Evolutionary conservation across 2,797 vertebrate species (phyloP), one percentile per base, ranked within the genome.

Genomic region (Pogoniulus pusillus): DNA sequence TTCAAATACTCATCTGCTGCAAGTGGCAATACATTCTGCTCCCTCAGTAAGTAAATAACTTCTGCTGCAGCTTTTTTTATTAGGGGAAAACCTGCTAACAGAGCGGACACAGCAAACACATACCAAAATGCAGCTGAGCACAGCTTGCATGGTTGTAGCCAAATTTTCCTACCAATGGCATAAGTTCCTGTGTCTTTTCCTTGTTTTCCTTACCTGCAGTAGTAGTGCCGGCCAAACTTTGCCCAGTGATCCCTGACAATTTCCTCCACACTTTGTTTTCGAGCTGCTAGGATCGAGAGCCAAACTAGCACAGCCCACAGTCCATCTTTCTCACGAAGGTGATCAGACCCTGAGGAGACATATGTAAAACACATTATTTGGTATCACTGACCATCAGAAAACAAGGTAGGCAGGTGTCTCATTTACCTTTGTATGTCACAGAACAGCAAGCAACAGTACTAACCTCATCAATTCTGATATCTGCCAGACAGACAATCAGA

Each of bases 291-390:
- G 85, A 99, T 98, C 91, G 99, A 99, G 92, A 99, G 97, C 99
- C 99, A 99, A 84, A 98, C 97, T 94, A 99, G 96, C 91, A 99
- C 99, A 16, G 99, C 98, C 99, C 99, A 99, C 53, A 99, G 95
- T 51, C 99, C 99, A 30, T 99, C 99, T 93, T 99, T 99, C 96
- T 99, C 99, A 76, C 99, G 98, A 89, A 99, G 98, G 96, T 99
- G 99, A 95, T 99, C 99, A 35, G 99, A 99, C 43, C 99, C 99
- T 99, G 90, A 23, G 55, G 70, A 91, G 59, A 96, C 35, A 96
- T 11, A 93, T 10, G 35, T 19, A 85, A 91, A 71, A 14, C 16
- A 51, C 19, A 47, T 78, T 79, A 74, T 45, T 89, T 55, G 26
- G 9, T 51, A 86, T 64, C 51, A 64, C 23, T 39, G 5, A 14